phyloP scores from a whole-genome alignment of 2,888 invertebrate genomes.

The Tachina lurida region DNA sequence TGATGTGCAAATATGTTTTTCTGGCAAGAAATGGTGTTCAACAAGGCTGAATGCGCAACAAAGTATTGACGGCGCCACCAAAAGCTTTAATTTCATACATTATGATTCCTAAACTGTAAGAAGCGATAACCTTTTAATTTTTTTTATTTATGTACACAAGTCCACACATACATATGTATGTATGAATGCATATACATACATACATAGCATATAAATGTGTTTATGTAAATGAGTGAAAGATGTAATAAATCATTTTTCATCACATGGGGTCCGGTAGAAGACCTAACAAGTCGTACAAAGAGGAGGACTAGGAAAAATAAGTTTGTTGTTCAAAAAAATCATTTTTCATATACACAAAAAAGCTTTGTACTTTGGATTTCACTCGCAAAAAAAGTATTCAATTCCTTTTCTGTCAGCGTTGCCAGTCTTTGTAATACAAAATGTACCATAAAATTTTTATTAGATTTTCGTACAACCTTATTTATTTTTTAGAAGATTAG shows the following conservation, averaged over 20 bases:
- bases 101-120: too few relatives aligned
- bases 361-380: conserved; percentile 2
- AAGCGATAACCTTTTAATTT: neutral
- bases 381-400: conserved; percentile 8
- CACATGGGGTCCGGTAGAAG: neutral
- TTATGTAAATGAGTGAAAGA: conserved; percentile 79
- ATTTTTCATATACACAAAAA: conserved; percentile 79
- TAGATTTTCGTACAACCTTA: too few relatives aligned
- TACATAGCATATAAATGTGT: neutral
- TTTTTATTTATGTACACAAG: neutral
- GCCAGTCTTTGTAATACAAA: too few relatives aligned
- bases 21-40: neutral
- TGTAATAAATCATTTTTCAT: conserved; percentile 60
- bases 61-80: too few relatives aligned
- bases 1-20: conserved; percentile 20
- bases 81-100: too few relatives aligned
- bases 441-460: too few relatives aligned
- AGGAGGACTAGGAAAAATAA: neutral
- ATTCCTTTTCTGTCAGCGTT: neutral
- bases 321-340: conserved; percentile 58
- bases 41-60: too few relatives aligned
- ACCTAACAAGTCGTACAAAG: neutral
- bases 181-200: too few relatives aligned
- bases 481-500: too few relatives aligned
- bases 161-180: neutral